Base-by-base conservation (phyloP, 30 jellyfish, hydroid and myxozoan species). In the Euphysa ruthae region DNA sequence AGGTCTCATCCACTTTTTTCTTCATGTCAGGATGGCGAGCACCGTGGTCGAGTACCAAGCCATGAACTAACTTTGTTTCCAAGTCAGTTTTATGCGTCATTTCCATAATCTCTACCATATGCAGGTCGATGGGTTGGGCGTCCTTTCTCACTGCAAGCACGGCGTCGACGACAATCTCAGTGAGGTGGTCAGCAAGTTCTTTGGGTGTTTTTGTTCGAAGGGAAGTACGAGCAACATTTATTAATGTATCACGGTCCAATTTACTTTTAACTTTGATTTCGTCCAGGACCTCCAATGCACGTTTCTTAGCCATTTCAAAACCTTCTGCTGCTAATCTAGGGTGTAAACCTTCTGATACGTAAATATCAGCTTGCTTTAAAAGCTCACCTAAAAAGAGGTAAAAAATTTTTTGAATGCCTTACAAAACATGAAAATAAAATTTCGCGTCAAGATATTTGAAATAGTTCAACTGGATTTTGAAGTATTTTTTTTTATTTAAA, bases 131-230 rank as follows among this genome's bases (percentile, higher is more conserved):
- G 14, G 94, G 96, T 32, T 70, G 79, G 3, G 85, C 87, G 12
- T 90, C 99, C 21, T 52, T 55, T 32, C 42, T 73, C 23, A 91
- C 81, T 60, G 94, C 95, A 24, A 91, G 56, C 1, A 91, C 99
- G 31, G 99, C 99, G 83, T 91, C 99, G 42, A 91, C 99, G 51
- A 91, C 84, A 7, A 91, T 83, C 95, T 82, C 99, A 0, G 99
- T 82, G 43, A 82, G 34, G 54, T 91, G 93, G 46, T 88, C 95
- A 4, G 95, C 99, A 19, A 83, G 28, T 13, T 82, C 94, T 57
- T 82, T 82, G 58, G 82, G 75, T 19, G 87, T 58, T 69, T 91
- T 91, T 2, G 99, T 91, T 27, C 95, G 61, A 15, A 91, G 90
- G n/a, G 99, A 82, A 4, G 99, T 82, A 32, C 99, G 82, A 15